Conservation (phyloP, 2,797 vertebrate genomes). For the Tachyglossus aculeatus region DNA sequence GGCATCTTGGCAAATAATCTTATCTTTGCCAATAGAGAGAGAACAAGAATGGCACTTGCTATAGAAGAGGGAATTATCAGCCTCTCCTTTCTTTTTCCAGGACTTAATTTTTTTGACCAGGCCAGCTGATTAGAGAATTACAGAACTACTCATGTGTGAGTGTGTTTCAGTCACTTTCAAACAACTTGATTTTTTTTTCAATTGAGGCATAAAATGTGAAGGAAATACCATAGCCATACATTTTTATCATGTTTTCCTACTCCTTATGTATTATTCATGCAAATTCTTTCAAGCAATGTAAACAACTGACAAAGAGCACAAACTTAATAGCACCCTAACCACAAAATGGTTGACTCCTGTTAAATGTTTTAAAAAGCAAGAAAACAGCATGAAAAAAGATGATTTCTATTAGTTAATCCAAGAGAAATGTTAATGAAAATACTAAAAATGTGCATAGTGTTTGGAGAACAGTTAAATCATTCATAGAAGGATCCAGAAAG, state of each 20-base stretch:
- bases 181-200: neutral
- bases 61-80: too few relatives aligned
- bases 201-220: neutral
- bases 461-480: neutral
- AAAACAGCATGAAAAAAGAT: neutral
- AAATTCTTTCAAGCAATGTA: neutral
- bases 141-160: neutral
- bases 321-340: neutral
- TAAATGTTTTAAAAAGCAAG: neutral
- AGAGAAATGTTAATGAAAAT: neutral
- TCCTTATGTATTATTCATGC: neutral
- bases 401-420: neutral
- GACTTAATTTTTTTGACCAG: neutral
- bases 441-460: neutral
- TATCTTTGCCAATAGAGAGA: too few relatives aligned
- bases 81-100: too few relatives aligned
- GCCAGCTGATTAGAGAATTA: neutral
- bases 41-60: too few relatives aligned
- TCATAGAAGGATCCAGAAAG: neutral
- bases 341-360: neutral
- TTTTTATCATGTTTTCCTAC: neutral
- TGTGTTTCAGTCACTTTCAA: neutral
- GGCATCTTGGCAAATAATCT: too few relatives aligned
- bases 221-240: neutral
- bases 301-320: neutral